These are phyloP conservation scores for Micrastur ruficollis DNA, from an alignment of 2,797 vertebrate genomes.

Conservation along the genomic window DNA sequence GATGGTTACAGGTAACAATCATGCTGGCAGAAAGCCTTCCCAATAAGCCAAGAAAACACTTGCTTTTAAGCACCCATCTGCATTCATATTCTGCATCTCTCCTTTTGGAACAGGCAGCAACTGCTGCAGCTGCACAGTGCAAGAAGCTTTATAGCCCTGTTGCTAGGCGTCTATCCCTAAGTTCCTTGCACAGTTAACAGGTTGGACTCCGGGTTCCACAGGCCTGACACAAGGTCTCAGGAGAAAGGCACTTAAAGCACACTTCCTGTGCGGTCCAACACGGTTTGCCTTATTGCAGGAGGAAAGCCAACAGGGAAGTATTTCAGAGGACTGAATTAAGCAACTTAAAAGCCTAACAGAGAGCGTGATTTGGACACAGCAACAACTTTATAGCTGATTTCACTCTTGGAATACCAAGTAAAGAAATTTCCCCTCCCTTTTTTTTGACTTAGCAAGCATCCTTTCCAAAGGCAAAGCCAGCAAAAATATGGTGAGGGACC, in stretches of 20 bases:
- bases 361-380: neutral
- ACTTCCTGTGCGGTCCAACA: no score
- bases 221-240: neutral
- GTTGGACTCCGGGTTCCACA: neutral
- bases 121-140: neutral
- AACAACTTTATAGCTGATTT: neutral
- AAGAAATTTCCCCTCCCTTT: neutral
- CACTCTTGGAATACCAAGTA: neutral
- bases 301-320: neutral
- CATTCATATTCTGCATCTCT: neutral
- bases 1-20: neutral
- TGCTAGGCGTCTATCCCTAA: neutral
- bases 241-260: neutral
- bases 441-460: neutral
- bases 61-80: neutral
- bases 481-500: neutral
- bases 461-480: neutral
- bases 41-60: neutral
- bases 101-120: neutral
- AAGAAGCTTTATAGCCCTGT: neutral
- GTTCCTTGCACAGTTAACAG: neutral
- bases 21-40: neutral
- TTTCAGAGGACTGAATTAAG: neutral
- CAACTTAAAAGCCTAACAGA: neutral
- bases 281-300: neutral